A percentile compares a stretch with the other conserved stretches of the same genome.
These are phyloP conservation scores for Oostethus manadensis DNA, from an alignment of 2,113 vertebrate genomes.

Conservation along the genomic window DNA sequence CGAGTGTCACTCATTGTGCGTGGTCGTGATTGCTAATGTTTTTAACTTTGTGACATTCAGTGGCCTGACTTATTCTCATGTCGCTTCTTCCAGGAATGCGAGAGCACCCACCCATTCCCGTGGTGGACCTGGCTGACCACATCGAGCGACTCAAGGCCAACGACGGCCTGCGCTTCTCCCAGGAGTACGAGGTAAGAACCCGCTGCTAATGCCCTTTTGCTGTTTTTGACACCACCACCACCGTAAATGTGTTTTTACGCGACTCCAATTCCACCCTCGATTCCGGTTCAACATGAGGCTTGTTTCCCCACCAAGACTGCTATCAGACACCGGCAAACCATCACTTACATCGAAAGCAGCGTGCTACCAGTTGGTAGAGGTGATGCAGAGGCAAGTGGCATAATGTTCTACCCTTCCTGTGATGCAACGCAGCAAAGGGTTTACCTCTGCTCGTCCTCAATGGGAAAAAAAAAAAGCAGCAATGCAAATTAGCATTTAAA, in stretches of 20 bases:
- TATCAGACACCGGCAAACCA: no score
- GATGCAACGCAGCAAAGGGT: constrained; percentile 51
- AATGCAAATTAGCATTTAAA: constrained; percentile 71
- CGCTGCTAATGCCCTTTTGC: not conserved
- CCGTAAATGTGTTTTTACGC: no score
- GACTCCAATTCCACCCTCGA: no score
- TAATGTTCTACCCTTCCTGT: constrained; percentile 43
- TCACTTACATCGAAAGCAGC: no score
- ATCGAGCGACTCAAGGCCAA: constrained; percentile 93
- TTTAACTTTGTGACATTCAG: no score
- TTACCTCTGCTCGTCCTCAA: constrained; percentile 50
- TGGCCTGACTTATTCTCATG: not conserved
- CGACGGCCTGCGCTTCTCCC: constrained; percentile 89
- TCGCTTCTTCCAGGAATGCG: constrained; percentile 78
- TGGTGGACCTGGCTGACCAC: constrained; percentile 83
- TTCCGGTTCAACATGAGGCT: no score
- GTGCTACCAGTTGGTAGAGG: constrained; percentile 50
- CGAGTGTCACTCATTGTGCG: constrained; percentile 6
- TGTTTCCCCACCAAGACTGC: no score
- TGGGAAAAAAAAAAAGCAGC: constrained; percentile 25
- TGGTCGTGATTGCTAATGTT: no score
- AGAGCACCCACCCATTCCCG: constrained; percentile 82
- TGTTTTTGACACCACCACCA: not conserved
- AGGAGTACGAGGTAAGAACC: constrained; percentile 90
- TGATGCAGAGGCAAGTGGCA: constrained; percentile 51